A percentile compares a stretch with the other conserved stretches of the same genome.
Evolutionary conservation across 2,797 vertebrate species (phyloP).

Genomic region (Diplodus puntazzo): DNA sequence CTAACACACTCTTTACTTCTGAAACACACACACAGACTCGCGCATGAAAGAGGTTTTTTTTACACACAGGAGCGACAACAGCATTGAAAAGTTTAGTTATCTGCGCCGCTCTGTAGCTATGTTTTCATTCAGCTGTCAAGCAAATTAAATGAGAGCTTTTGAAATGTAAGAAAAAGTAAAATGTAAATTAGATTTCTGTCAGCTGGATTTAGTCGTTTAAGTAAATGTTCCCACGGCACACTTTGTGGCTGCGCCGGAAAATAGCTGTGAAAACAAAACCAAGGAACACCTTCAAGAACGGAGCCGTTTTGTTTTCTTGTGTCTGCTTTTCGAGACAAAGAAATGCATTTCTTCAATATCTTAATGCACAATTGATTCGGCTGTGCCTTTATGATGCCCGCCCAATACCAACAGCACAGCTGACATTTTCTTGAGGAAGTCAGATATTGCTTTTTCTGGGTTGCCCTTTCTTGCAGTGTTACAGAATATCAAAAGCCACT

Average conservation of each 20-base stretch:
- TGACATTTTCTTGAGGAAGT: slow-evolving; percentile 35
- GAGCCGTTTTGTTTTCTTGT: slow-evolving; percentile 26
- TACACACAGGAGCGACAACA: slow-evolving; percentile 27
- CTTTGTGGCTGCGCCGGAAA: slow-evolving; percentile 1
- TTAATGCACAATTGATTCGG: slow-evolving; percentile 35
- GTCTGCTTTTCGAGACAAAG: slow-evolving; percentile 36
- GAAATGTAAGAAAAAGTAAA: slow-evolving; percentile 46
- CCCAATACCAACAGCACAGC: not conserved
- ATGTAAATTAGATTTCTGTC: slow-evolving; percentile 51
- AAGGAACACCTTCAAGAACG: slow-evolving; percentile 7
- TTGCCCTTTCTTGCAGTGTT: slow-evolving; percentile 5
- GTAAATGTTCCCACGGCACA: slow-evolving; percentile 19
- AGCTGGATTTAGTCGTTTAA: slow-evolving; percentile 30
- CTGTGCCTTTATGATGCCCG: slow-evolving; percentile 18
- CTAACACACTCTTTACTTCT: slow-evolving; percentile 49
- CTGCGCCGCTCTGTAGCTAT: slow-evolving; percentile 26
- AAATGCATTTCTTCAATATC: slow-evolving; percentile 10
- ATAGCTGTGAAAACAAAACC: slow-evolving; percentile 1
- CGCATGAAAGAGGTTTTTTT: slow-evolving; percentile 45
- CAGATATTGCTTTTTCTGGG: slow-evolving; percentile 5
- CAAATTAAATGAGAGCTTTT: slow-evolving; percentile 37
- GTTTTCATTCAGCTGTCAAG: slow-evolving; percentile 65
- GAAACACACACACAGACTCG: slow-evolving; percentile 13
- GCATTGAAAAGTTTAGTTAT: slow-evolving; percentile 43
- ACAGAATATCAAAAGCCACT: slow-evolving; percentile 25